A percentile compares a stretch with the other conserved stretches of the same genome.
Conservation (phyloP, 2,797 vertebrate species). For the Liparis tanakae region DNA sequence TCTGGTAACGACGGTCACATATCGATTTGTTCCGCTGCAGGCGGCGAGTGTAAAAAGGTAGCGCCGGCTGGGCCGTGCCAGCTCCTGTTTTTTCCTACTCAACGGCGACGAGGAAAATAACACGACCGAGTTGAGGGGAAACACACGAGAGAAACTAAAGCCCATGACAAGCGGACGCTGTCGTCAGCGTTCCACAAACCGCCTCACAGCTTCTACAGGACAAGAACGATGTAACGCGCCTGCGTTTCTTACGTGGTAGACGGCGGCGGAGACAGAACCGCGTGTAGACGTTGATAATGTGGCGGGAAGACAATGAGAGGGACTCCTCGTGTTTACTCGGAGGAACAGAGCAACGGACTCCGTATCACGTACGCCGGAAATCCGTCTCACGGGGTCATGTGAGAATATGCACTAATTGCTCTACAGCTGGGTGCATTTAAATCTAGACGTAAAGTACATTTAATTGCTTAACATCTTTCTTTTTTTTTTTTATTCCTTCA, state of each 20-base stretch:
- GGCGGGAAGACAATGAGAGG: not conserved
- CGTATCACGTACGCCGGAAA: conserved; percentile 17
- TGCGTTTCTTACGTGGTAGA: not conserved
- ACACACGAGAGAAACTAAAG: not conserved
- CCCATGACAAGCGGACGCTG: not conserved
- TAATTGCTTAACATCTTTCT: conserved; percentile 45
- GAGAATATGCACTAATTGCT: conserved; percentile 13
- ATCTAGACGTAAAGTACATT: conserved; percentile 45
- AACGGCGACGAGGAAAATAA: not conserved
- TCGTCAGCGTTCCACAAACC: not conserved
- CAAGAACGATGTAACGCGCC: not conserved
- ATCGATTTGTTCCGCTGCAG: conserved; percentile 40
- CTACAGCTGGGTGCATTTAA: conserved; percentile 32
- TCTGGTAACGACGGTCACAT: conserved; percentile 21
- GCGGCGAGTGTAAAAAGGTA: conserved; percentile 26
- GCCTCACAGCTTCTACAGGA: not conserved
- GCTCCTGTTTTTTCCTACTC: not conserved
- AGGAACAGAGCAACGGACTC: conserved; percentile 5
- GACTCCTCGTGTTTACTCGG: not conserved
- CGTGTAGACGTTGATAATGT: not conserved
- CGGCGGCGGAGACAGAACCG: not conserved
- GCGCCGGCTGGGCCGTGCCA: not conserved
- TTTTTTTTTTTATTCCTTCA: conserved; percentile 20
- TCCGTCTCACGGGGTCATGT: conserved; percentile 8
- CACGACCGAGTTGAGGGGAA: not conserved